These are phyloP conservation scores for Sitta europaea DNA, from an alignment of 2,113 vertebrate genomes.

Conservation along the genomic window DNA sequence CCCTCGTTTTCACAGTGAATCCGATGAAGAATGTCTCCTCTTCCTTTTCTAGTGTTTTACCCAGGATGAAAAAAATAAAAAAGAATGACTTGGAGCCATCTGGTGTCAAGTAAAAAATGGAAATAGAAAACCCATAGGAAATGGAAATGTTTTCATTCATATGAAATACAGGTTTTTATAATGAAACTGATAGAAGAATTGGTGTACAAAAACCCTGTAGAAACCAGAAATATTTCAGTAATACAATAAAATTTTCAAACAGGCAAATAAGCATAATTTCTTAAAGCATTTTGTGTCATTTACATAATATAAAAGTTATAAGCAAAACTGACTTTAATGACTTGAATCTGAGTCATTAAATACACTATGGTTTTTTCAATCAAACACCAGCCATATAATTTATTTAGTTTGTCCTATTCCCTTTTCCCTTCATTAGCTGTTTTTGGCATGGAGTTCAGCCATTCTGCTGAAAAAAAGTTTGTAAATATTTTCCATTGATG, in stretches of 20 bases:
- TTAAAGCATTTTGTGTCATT: neutral
- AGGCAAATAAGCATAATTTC: neutral
- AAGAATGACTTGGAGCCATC: neutral
- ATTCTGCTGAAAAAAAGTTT: neutral
- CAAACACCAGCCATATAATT: neutral
- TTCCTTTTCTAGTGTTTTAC: neutral
- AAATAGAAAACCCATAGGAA: neutral
- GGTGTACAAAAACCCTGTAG: neutral
- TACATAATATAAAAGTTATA: neutral
- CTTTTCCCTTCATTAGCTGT: neutral
- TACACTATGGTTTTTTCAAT: neutral
- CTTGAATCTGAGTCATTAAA: neutral
- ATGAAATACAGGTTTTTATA: neutral
- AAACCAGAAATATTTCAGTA: neutral
- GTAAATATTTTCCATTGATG: neutral
- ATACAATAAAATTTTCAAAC: neutral
- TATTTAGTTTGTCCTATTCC: neutral
- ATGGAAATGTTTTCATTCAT: neutral
- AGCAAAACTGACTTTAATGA: neutral
- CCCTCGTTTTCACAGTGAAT: neutral
- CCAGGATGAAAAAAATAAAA: fast-evolving
- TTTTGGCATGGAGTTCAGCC: neutral
- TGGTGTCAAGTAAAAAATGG: neutral
- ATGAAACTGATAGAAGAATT: neutral
- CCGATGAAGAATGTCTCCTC: neutral